A percentile compares a stretch with the other conserved stretches of the same genome.
Evolutionary conservation across 2,113 vertebrate genomes (phyloP).

Genomic region (Halichoeres trimaculatus): DNA sequence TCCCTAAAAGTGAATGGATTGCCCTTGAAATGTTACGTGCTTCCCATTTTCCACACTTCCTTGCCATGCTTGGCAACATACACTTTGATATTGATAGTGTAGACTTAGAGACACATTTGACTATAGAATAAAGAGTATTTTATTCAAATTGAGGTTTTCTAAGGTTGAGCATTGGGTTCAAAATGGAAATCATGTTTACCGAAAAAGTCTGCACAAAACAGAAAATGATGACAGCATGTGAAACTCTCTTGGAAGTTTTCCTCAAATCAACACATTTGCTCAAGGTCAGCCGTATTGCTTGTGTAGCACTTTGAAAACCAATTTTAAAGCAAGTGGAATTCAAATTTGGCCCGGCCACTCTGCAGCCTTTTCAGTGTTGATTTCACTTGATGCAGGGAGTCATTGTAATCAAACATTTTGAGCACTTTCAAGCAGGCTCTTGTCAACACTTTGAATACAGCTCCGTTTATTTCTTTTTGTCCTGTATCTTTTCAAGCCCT

Average conservation of each 20-base stretch:
- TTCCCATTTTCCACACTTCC: constrained; percentile 25
- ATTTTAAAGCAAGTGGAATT: neutral
- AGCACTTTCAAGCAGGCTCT: neutral
- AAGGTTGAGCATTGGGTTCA: neutral
- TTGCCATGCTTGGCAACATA: constrained; percentile 2
- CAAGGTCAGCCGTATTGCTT: constrained; percentile 12
- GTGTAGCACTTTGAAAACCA: neutral
- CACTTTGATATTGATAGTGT: constrained; percentile 18
- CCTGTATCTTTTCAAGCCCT: neutral
- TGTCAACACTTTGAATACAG: constrained; percentile 9
- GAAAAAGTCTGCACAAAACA: neutral
- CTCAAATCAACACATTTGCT: neutral
- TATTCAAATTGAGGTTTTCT: neutral
- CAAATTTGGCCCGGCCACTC: constrained; percentile 4
- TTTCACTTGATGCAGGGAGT: constrained; percentile 1
- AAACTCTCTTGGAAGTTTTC: neutral
- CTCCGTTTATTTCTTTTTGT: constrained; percentile 2
- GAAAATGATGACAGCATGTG: neutral
- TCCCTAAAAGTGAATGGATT: constrained; percentile 64
- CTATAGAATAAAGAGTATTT: neutral
- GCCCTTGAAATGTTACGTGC: constrained; percentile 62
- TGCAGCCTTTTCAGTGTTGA: constrained; percentile 10
- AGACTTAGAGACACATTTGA: constrained; percentile 15
- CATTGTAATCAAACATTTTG: constrained; percentile 22
- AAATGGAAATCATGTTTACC: neutral